These are phyloP conservation scores for Dione juno DNA, from an alignment of 2,888 invertebrate species.

Conservation along the genomic window DNA sequence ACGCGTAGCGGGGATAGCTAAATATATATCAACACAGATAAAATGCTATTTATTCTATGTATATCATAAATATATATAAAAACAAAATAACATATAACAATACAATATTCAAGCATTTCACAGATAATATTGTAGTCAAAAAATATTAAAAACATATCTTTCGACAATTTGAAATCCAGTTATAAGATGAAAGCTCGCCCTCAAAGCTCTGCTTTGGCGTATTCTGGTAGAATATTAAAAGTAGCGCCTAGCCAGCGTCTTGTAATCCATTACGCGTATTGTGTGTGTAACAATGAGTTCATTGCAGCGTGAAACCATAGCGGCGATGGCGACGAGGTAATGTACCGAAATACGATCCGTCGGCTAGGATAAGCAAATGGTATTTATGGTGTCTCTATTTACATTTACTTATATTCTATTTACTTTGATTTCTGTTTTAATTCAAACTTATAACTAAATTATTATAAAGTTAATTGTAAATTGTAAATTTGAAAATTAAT, in stretches of 20 bases:
- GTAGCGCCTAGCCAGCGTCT: slow-evolving; percentile 35
- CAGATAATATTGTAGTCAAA: not conserved
- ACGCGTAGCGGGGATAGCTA: too few species aligned
- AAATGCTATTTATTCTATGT: too few species aligned
- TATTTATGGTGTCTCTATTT: slow-evolving; percentile 19
- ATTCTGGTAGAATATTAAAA: slow-evolving; percentile 37
- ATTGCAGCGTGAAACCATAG: slow-evolving; percentile 34
- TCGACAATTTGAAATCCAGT: slow-evolving; percentile 10
- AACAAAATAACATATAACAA: not conserved
- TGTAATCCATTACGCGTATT: slow-evolving; percentile 40
- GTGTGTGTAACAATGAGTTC: slow-evolving; percentile 36
- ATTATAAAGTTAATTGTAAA: too few species aligned
- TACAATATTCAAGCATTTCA: not conserved
- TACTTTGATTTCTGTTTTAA: not conserved
- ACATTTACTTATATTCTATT: not conserved
- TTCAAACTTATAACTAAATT: too few species aligned
- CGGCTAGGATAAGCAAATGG: slow-evolving; percentile 28
- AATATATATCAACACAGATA: too few species aligned
- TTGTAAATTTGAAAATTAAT: too few species aligned
- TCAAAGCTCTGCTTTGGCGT: slow-evolving; percentile 26
- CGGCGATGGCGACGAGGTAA: slow-evolving; percentile 34
- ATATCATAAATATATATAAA: not conserved
- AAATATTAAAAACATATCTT: not conserved
- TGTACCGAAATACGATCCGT: slow-evolving; percentile 36
- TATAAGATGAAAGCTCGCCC: slow-evolving; percentile 21